Base-by-base conservation (phyloP, 2,888 invertebrate genomes). In the Encarsia formosa region DNA sequence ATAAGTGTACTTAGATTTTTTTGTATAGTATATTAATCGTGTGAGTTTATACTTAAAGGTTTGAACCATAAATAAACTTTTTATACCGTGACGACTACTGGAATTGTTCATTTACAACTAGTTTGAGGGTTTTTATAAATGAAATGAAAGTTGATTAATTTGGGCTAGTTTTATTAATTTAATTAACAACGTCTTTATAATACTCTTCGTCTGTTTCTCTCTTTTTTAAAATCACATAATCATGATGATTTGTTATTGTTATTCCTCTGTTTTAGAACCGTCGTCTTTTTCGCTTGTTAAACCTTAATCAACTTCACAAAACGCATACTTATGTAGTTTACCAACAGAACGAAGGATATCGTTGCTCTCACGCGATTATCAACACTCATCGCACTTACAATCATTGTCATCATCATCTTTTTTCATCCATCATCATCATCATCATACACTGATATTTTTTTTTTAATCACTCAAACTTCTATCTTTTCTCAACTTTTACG, bases 161-260 rank as follows among this genome's bases (percentile, higher is more conserved):
- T 70, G 72, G 71, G 71, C 71, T 73, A 73, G 66, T 73, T 73
- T 73, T 73, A 73, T 73, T 73, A 70, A 72, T 73, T 73, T 69
- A 72, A 72, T 73, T 71, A 73, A 73, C 73, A 73, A 73, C 72
- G 67, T 71, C 68, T 71, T 64, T 72, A 73, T 73, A 72, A 73
- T 73, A 71, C 65, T 73, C 71, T 72, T 72, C 70, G 67, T 69
- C 60, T 62, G 57, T 59, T 62, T 61, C 44, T 52, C 53, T 59
- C 52, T 37, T 58, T 54, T n/a, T n/a, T 47, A 52, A 49, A 52
- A 57, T 57, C 52, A 55, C 52, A 51, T 55, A 49, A 57, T 53
- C 47, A 53, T 56, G 50, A 48, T 56, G 56, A 53, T 39, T 29
- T 44, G 32, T 56, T 56, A 70, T 70, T 68, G 68, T 52, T 53